Evolutionary conservation across 2,113 vertebrate genomes (phyloP), one percentile per base, ranked within the genome.

Genomic region (Psittacara wagleri): DNA sequence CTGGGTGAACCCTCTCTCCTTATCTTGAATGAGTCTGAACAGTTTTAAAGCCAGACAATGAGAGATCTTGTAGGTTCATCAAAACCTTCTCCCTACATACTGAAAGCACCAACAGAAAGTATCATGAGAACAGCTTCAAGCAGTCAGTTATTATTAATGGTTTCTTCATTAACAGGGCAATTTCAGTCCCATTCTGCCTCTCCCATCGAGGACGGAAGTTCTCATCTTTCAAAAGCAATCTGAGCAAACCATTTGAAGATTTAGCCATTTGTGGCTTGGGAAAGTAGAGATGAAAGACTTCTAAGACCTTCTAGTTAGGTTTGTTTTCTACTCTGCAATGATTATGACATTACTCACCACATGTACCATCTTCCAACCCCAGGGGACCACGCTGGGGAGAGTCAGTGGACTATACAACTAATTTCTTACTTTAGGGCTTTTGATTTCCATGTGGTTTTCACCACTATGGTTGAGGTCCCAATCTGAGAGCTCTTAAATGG

Each of bases 211-310:
- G 61, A 90, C 3, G 6, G 66, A 90, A 83, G 79, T 74, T 94
- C 86, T 96, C 95, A 81, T 67, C 79, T 93, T 92, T 92, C 92
- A 94, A 94, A 90, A 94, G 76, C 52, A 80, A 88, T 57, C 83
- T 78, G 43, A 78, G 35, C 85, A 81, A 93, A 44, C 61, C 48
- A 48, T n/a, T 61, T 55, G 48, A 84, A 83, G 55, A 94, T 92
- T 86, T 95, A 14, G 0, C 86, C 85, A 92, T 70, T 49, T 95
- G 86, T 90, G 92, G 87, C 80, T 93, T 96, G 92, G 85, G 76
- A 88, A 92, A 94, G 61, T 52, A 55, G 48, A 95, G 90, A 94
- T 92, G 62, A 96, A 97, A 93, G 92, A 88, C 88, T 92, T 88
- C 37, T 19, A 74, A 83, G 68, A 88, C 82, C 37, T 94, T 90